phyloP scores from a whole-genome alignment of 2,888 invertebrate genomes.

The Microplitis deprimator region DNA sequence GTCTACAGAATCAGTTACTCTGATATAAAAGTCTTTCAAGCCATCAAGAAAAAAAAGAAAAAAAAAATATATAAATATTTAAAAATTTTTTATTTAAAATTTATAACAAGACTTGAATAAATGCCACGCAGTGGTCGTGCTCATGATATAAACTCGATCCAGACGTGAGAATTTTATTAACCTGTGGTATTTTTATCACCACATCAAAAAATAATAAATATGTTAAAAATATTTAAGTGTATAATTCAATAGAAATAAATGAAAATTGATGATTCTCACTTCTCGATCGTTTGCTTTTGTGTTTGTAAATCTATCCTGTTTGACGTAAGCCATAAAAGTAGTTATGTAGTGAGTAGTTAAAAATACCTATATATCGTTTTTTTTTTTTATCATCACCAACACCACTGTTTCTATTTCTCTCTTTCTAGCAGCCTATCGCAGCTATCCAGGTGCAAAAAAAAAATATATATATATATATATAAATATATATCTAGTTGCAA shows the following conservation, averaged over 20 bases:
- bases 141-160: slow-evolving; percentile 52
- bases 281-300: slow-evolving; percentile 69
- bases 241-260: slow-evolving; percentile 2
- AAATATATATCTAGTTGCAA: slow-evolving; percentile 59
- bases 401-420: slow-evolving; percentile 71
- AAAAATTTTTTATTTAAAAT: slow-evolving; percentile 24
- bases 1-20: slow-evolving; percentile 59
- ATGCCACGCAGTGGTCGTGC: slow-evolving; percentile 68
- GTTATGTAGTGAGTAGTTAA: slow-evolving; percentile 68
- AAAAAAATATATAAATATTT: slow-evolving; percentile 7
- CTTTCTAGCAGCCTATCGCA: slow-evolving; percentile 72
- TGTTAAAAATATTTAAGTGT: background rate
- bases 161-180: slow-evolving; percentile 44
- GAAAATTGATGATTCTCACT: slow-evolving; percentile 40
- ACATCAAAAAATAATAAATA: background rate
- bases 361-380: slow-evolving; percentile 67
- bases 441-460: slow-evolving; percentile 70
- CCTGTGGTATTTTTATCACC: too few relatives aligned
- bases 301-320: slow-evolving; percentile 65
- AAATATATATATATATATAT: background rate
- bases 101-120: slow-evolving; percentile 63
- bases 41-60: background rate
- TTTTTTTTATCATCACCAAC: slow-evolving; percentile 68
- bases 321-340: slow-evolving; percentile 67
- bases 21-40: slow-evolving; percentile 25